phyloP scores from a whole-genome alignment of 2,797 vertebrate genomes.

The Lepilemur ruficaudatus region DNA sequence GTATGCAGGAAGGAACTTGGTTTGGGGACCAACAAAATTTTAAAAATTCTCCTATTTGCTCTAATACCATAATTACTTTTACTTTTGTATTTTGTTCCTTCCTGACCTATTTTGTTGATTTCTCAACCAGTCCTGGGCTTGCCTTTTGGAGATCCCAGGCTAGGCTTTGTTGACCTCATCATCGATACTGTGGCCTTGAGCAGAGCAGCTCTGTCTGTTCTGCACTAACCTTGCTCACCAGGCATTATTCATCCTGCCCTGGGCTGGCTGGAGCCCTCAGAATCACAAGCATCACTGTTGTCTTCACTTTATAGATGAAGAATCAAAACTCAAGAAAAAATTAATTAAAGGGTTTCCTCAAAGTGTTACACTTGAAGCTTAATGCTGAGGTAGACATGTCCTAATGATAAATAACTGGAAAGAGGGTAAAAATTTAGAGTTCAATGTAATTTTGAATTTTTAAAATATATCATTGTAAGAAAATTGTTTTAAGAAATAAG shows the following conservation, averaged over 20 bases:
- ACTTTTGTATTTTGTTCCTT: background rate
- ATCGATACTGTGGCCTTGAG: background rate
- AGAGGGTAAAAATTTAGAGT: background rate
- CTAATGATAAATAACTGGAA: background rate
- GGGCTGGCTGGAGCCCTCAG: background rate
- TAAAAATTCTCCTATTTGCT: background rate
- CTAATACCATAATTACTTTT: background rate
- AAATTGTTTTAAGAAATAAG: conserved; percentile 16
- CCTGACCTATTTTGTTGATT: background rate
- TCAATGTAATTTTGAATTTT: conserved; percentile 19
- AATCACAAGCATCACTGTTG: background rate
- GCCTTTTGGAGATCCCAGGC: background rate
- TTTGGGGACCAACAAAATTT: background rate
- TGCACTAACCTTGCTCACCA: background rate
- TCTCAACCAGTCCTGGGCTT: background rate
- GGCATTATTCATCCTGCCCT: background rate
- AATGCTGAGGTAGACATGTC: background rate
- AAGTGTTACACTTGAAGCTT: background rate
- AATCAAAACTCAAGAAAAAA: background rate
- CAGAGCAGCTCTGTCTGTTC: background rate
- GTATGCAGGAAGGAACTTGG: background rate
- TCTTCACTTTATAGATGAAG: background rate
- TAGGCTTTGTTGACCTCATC: background rate
- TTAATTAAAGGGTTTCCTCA: background rate
- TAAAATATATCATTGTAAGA: background rate